Conservation (phyloP, 1,140 invertebrate species). For the Drosophila rhopaloa region DNA sequence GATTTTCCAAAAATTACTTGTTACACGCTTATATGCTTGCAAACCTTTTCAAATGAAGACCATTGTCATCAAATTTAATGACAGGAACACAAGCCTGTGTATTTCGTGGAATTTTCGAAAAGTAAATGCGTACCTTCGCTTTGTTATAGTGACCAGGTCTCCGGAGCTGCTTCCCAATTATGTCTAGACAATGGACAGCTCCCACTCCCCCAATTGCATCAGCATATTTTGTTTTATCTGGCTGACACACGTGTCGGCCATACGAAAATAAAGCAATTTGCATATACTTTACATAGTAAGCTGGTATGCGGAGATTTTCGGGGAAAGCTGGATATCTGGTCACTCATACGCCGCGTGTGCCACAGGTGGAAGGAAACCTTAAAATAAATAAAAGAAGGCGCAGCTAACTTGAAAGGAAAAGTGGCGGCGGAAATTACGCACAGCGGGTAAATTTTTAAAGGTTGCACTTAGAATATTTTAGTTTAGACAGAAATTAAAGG, state of each 20-base stretch:
- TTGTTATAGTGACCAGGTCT: constrained; percentile 5
- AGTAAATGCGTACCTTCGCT: not conserved
- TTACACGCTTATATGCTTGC: not conserved
- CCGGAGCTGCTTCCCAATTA: constrained; percentile 42
- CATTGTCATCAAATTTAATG: constrained; percentile 12
- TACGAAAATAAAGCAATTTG: constrained; percentile 80
- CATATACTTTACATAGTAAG: constrained; percentile 66
- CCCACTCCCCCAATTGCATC: constrained; percentile 5
- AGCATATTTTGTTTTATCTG: constrained; percentile 21
- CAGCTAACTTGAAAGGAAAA: constrained; percentile 32
- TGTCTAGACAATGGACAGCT: constrained; percentile 58
- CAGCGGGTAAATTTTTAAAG: not conserved
- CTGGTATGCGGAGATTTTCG: constrained; percentile 34
- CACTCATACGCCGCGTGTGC: constrained; percentile 63
- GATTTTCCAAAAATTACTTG: not conserved
- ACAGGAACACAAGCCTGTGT: not conserved
- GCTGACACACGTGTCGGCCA: constrained; percentile 53
- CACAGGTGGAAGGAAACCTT: constrained; percentile 55
- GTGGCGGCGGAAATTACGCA: constrained; percentile 57
- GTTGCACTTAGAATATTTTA: not conserved
- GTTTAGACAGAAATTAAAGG: not conserved
- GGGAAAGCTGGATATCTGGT: constrained; percentile 29
- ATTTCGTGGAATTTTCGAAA: constrained; percentile 16
- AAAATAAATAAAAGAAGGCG: constrained; percentile 16
- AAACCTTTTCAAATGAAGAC: not conserved